Evolutionary conservation across 2,888 invertebrate species (phyloP), one percentile per base, ranked within the genome.

Genomic region (Lepidonotus clava): DNA sequence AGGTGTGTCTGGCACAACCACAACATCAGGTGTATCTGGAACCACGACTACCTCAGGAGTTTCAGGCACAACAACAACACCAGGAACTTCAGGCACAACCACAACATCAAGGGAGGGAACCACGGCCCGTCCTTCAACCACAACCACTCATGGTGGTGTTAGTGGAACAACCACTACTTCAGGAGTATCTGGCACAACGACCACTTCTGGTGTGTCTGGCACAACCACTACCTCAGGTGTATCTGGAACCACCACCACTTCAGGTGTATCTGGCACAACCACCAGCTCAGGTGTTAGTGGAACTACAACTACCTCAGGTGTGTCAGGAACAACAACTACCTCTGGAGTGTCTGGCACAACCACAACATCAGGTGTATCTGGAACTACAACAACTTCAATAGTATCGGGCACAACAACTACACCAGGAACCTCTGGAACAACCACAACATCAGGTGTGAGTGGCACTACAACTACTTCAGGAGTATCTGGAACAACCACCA

Each of bases 61-160:
- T 46, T 46, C 46, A 46, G 46, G 46, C 8, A 46, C 46, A 11
- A 71, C 71, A 71, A 71, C 71, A 34, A 71, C 71, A 71, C 1
- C 51, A 46, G 2, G 6, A 36, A 76, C 38, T 76, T n/a, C 4
- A 38, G 24, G 4, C 6, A 38, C 76, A 8, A 38, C 38, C 14
- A 41, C 41, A 8, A 76, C 76, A 1, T 11, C 76, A 76, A 36
- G 38, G 6, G 24, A 2, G 34, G 76, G 36, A n/a, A 5, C 24
- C 21, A 38, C 38, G 11, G 51, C 14, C 51, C 11, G n/a, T n/a
- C n/a, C n/a, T 46, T 46, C 46, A 46, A 18, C 8, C 8, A 46
- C 46, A 11, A 71, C 71, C 34, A 71, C 71, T 5, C 34, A 34
- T 36, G 0, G 32, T 24, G 2, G 6, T 1, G 38, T 6, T 76